phyloP scores from a whole-genome alignment of 1,140 invertebrate species.

The Cotesia glomerata region DNA sequence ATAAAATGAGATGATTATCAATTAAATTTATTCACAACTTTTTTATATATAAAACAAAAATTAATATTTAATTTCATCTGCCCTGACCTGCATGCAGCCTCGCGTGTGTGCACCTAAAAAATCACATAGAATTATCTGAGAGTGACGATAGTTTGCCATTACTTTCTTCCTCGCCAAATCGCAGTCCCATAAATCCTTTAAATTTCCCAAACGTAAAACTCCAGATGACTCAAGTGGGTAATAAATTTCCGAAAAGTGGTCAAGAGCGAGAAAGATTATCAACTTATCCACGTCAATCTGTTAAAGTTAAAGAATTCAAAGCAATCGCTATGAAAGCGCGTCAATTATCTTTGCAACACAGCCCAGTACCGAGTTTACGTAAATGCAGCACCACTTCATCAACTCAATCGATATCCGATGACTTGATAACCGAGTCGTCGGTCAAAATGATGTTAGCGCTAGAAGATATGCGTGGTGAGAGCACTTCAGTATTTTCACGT shows the following conservation, averaged over 20 bases:
- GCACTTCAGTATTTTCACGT: conserved; percentile 58
- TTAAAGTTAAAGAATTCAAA: conserved; percentile 37
- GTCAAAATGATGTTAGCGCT: conserved; percentile 62
- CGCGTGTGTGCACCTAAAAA: conserved; percentile 47
- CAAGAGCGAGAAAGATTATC: conserved; percentile 15
- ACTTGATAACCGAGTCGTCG: conserved; percentile 52
- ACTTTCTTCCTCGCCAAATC: conserved; percentile 36
- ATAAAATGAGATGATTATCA: neutral
- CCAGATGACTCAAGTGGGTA: conserved; percentile 37
- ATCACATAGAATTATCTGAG: conserved; percentile 43
- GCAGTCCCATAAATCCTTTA: conserved; percentile 24
- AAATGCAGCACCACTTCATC: conserved; percentile 35
- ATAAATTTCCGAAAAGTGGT: conserved; percentile 40
- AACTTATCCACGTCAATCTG: conserved; percentile 27
- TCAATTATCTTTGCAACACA: conserved; percentile 31
- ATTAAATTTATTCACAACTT: neutral
- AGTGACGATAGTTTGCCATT: conserved; percentile 47
- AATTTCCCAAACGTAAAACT: conserved; percentile 14
- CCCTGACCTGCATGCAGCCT: conserved; percentile 49
- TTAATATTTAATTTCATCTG: conserved; percentile 44
- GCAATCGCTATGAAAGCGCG: conserved; percentile 6
- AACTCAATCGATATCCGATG: conserved; percentile 45
- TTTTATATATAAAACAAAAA: conserved; percentile 2
- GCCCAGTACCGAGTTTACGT: neutral
- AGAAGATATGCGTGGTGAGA: conserved; percentile 65